phyloP scores from a whole-genome alignment of 2,113 vertebrate genomes.

The Aix galericulata region DNA sequence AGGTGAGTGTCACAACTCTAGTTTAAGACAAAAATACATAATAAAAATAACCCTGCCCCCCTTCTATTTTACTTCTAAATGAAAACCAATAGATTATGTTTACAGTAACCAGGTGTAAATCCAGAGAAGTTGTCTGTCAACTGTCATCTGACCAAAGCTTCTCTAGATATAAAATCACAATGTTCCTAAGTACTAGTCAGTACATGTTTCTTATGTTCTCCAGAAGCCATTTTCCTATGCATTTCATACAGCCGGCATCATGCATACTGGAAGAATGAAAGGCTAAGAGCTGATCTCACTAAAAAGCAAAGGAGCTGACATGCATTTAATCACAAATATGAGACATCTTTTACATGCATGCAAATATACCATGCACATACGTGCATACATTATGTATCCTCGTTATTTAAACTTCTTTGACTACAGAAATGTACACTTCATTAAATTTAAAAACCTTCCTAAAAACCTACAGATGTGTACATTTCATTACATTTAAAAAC shows the following conservation, averaged over 20 bases:
- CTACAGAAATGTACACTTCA: background rate
- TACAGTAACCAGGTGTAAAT: background rate
- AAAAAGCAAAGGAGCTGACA: background rate
- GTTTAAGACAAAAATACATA: background rate
- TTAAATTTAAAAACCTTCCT: background rate
- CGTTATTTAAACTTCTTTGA: background rate
- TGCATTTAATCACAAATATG: background rate
- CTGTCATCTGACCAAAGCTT: background rate
- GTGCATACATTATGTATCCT: background rate
- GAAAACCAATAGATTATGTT: background rate
- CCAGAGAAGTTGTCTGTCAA: background rate
- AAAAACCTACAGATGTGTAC: background rate
- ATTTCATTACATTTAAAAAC: background rate
- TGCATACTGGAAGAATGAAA: background rate
- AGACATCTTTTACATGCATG: background rate
- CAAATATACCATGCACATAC: background rate
- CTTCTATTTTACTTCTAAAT: background rate
- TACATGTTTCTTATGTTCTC: background rate
- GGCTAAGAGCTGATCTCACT: background rate
- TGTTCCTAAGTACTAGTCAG: background rate
- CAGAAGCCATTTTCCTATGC: background rate
- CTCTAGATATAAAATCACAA: background rate
- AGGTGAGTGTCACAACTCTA: constrained; percentile 65
- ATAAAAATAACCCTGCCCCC: too few species aligned
- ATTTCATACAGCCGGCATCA: background rate